Evolutionary conservation across 2,797 vertebrate genomes (phyloP), one percentile per base, ranked within the genome.

Genomic region (Acanthurus tractus): DNA sequence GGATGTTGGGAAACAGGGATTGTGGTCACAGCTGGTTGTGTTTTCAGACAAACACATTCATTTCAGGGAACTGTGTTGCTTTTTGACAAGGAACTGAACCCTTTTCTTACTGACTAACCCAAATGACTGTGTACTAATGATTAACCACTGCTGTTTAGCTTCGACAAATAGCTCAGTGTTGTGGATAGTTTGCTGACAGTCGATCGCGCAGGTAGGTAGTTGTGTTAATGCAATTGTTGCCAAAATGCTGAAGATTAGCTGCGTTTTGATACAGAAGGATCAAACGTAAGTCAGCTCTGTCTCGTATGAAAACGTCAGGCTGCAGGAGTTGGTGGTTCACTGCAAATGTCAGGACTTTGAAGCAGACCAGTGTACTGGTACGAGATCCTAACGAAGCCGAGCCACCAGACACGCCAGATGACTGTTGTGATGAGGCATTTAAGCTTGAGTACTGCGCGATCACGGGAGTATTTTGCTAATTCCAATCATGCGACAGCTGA

Each of bases 401-500:
- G 46, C 23, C 40, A 20, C 50, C 59, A 38, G 57, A 64, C 22
- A 15, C 13, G 50, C 17, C 65, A 45, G 70, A 63, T 44, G 65
- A 11, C 44, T 22, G 66, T 44, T 13, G 44, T 68, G 67, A 50
- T 34, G 46, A 65, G 59, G 78, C 14, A 52, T 75, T 74, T 74
- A 29, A 67, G 36, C 38, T 18, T n/a, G 48, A 65, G 69, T 46
- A 38, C 29, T 8, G 69, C 63, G 61, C 45, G 76, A 75, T 77
- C 74, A 70, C 49, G 1, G 1, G 38, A 69, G 63, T 59, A 78
- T 53, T 75, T 70, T 52, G n/a, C 55, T 44, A 50, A 83, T 73
- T 83, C 71, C 73, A 74, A 81, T 86, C 84, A 79, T 36, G 38
- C 18, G 6, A 44, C 61, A 73, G 71, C 66, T 63, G 84, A 83